A percentile compares a stretch with the other conserved stretches of the same genome.
Evolutionary conservation across 2,797 vertebrate species (phyloP).

Genomic region (Bradypus variegatus): DNA sequence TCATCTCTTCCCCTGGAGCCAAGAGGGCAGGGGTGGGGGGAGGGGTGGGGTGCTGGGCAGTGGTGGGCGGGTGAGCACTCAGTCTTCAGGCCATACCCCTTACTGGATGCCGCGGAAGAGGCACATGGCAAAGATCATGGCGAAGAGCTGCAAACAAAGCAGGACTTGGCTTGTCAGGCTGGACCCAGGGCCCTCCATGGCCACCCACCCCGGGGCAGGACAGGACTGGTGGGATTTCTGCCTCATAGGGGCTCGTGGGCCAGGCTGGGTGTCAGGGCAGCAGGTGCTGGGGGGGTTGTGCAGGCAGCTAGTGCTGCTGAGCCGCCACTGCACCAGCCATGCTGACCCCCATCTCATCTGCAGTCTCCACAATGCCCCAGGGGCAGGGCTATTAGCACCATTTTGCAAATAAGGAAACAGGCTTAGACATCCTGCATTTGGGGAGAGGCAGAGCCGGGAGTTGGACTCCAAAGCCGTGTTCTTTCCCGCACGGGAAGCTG

Average conservation of each 20-base stretch:
- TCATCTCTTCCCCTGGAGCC: constrained; percentile 40
- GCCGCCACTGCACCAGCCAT: neutral
- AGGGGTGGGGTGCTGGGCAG: neutral
- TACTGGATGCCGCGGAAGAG: constrained; percentile 92
- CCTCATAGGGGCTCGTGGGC: accelerated
- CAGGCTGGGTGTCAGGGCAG: neutral
- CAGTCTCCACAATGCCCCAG: accelerated
- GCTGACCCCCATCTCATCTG: neutral
- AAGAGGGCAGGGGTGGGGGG: neutral
- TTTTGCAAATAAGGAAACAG: neutral
- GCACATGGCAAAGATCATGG: constrained; percentile 95
- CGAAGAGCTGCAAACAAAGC: constrained; percentile 80
- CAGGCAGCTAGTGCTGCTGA: accelerated
- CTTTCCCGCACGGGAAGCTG: accelerated
- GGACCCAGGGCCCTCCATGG: no score
- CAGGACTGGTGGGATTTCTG: neutral
- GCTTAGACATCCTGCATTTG: neutral
- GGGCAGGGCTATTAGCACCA: accelerated
- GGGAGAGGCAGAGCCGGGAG: neutral
- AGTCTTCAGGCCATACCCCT: constrained; percentile 40
- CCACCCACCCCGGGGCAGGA: neutral
- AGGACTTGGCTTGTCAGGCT: neutral
- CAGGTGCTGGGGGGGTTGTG: neutral
- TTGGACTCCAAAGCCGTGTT: neutral
- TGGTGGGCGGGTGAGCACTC: neutral